Percentiles rank a stretch among this genome's conserved stretches.
Evolutionary conservation across 2,888 invertebrate genomes (phyloP).

Genomic region (Andrena marginata): DNA sequence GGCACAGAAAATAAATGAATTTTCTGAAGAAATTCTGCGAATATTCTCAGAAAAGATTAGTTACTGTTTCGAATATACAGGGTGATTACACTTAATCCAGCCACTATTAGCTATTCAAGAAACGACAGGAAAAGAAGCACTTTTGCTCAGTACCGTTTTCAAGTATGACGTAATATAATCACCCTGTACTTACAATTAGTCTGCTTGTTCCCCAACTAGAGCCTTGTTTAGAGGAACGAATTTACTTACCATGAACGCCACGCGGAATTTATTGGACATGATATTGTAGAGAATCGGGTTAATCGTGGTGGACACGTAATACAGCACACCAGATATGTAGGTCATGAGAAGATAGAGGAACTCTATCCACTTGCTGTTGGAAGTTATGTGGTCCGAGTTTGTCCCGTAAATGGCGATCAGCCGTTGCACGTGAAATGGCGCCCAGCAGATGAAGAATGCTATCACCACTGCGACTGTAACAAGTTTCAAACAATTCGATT

Average conservation of each 20-base stretch:
- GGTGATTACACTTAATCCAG: too few relatives aligned
- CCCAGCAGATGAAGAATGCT: slow-evolving; percentile 96
- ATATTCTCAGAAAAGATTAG: too few relatives aligned
- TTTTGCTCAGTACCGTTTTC: too few relatives aligned
- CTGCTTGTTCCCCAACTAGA: too few relatives aligned
- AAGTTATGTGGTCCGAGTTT: slow-evolving; percentile 81
- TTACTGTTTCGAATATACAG: too few relatives aligned
- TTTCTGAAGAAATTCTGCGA: too few relatives aligned
- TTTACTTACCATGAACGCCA: slow-evolving; percentile 93
- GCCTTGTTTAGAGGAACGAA: not conserved
- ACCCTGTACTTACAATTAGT: too few relatives aligned
- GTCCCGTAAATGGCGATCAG: slow-evolving; percentile 92
- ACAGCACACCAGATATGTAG: slow-evolving; percentile 94
- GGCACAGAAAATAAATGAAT: too few relatives aligned
- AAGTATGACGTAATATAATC: too few relatives aligned
- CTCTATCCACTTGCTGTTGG: slow-evolving; percentile 84
- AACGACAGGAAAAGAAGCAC: too few relatives aligned
- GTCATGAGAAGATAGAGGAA: slow-evolving; percentile 90
- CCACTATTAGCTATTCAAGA: too few relatives aligned
- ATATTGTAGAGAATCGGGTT: slow-evolving; percentile 97
- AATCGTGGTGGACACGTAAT: slow-evolving; percentile 96
- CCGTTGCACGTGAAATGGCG: slow-evolving; percentile 97
- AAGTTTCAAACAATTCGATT: slow-evolving; percentile 53
- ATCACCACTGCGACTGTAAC: slow-evolving; percentile 94
- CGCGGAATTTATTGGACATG: slow-evolving; percentile 97